phyloP scores from a whole-genome alignment of 2,888 invertebrate genomes.

The Steinernema scapterisci region DNA sequence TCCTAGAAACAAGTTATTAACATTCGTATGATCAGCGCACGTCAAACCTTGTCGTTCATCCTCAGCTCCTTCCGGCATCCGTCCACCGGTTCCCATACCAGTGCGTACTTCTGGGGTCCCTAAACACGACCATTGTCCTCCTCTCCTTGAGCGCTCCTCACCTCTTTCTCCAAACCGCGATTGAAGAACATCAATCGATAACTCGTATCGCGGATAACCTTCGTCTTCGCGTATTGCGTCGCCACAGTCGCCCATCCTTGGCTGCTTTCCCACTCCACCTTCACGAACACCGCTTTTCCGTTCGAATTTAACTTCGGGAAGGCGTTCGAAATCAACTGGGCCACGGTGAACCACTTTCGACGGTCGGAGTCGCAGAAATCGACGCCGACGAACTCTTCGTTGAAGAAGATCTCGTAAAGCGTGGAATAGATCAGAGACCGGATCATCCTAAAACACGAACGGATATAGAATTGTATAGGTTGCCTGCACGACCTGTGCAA shows the following conservation, averaged over 20 bases:
- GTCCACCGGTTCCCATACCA: conserved; percentile 2
- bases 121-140: not conserved
- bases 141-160: not conserved
- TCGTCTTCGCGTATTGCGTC: conserved; percentile 14
- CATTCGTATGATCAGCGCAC: too few species aligned
- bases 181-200: conserved; percentile 16
- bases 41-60: not conserved
- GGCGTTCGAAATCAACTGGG: not conserved
- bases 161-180: not conserved
- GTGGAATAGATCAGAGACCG: conserved; percentile 10
- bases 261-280: conserved; percentile 20
- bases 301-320: not conserved
- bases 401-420: conserved; percentile 4
- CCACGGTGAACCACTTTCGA: not conserved
- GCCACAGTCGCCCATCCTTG: not conserved
- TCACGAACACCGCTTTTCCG: not conserved
- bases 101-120: not conserved
- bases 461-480: not conserved
- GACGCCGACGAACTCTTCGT: not conserved
- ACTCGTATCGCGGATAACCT: not conserved
- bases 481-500: not conserved
- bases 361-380: conserved; percentile 8
- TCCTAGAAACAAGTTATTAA: too few species aligned
- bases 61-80: not conserved
- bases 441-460: not conserved